These are phyloP conservation scores for Oncorhynchus nerka DNA, from an alignment of 2,113 vertebrate genomes.

Conservation along the genomic window DNA sequence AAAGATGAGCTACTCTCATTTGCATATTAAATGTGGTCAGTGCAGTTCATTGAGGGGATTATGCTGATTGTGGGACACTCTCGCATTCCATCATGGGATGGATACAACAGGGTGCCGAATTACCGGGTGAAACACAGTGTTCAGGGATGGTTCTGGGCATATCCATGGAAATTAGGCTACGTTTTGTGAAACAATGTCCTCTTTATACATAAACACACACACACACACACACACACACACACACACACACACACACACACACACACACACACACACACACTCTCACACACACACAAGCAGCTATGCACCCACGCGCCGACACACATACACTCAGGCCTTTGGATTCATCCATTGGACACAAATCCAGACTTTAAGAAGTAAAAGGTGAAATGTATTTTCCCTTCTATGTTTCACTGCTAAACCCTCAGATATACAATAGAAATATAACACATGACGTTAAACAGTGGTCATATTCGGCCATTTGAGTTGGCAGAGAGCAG, in stretches of 20 bases:
- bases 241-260: constrained; percentile 9
- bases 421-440: background rate
- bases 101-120: constrained; percentile 14
- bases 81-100: constrained; percentile 27
- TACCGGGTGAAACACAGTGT: constrained; percentile 9
- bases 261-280: constrained; percentile 3
- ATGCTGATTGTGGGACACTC: constrained; percentile 46
- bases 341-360: constrained; percentile 5
- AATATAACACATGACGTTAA: background rate
- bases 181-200: constrained; percentile 40
- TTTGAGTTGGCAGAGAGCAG: background rate
- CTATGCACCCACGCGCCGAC: too few relatives aligned
- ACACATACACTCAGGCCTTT: background rate
- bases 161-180: constrained; percentile 49
- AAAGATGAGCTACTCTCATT: constrained; percentile 59
- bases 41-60: constrained; percentile 61
- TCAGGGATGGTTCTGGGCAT: constrained; percentile 37
- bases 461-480: background rate
- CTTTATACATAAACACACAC: background rate
- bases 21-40: constrained; percentile 65
- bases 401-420: too few relatives aligned
- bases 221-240: constrained; percentile 1
- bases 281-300: background rate
- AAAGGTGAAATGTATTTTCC: background rate
- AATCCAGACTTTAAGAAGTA: background rate